Evolutionary conservation across 2,113 vertebrate species (phyloP).

Genomic region (Alaudala cheleensis): DNA sequence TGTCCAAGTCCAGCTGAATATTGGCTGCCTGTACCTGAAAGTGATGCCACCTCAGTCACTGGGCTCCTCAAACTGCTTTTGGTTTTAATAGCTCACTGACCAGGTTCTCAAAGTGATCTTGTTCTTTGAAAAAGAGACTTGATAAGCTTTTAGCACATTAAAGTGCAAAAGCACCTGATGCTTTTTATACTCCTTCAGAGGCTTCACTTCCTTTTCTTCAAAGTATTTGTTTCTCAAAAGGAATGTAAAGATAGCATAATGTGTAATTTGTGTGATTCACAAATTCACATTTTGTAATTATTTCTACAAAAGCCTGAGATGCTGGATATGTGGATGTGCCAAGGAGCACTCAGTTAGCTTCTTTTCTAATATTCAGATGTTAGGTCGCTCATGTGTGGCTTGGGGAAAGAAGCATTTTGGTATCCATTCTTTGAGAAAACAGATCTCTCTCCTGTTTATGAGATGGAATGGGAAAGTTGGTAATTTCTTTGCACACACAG

Average conservation of each 20-base stretch:
- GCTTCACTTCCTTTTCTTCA: not conserved
- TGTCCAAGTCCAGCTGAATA: not conserved
- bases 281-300: constrained; percentile 48
- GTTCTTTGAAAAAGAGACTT: constrained; percentile 6
- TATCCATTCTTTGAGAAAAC: not conserved
- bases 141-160: not conserved
- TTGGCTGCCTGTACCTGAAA: not conserved
- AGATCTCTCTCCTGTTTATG: not conserved
- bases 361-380: not conserved
- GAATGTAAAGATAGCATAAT: constrained; percentile 20
- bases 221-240: constrained; percentile 16
- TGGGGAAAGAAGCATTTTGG: not conserved
- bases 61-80: not conserved
- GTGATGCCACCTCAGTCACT: not conserved
- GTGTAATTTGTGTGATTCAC: not conserved
- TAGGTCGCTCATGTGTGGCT: not conserved
- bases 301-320: constrained; percentile 17
- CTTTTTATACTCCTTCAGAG: not conserved
- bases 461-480: not conserved
- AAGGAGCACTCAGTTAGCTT: not conserved
- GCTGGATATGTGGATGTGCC: not conserved
- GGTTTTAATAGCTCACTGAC: not conserved
- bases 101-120: not conserved
- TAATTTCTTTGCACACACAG: not conserved
- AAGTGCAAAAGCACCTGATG: constrained; percentile 3